Evolutionary conservation across 2,113 vertebrate species (phyloP).

Genomic region (Machaerirhynchus nigripectus): DNA sequence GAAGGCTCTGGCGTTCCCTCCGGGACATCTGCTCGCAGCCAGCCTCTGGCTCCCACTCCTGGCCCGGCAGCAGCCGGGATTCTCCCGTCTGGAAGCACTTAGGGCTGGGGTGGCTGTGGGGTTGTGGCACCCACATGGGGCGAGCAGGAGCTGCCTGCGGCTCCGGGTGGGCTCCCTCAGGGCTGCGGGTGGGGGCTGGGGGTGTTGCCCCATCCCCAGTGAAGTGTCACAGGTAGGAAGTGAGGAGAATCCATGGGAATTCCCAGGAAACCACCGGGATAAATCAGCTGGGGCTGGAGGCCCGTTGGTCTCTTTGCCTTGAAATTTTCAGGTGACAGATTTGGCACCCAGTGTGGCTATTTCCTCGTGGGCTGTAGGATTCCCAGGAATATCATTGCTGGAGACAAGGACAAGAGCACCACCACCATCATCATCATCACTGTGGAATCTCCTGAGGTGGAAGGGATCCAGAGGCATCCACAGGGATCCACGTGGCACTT

Average conservation of each 20-base stretch:
- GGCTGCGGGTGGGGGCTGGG: background rate
- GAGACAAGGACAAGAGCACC: background rate
- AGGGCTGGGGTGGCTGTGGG: background rate
- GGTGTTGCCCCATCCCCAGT: background rate
- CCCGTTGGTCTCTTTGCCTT: rapidly evolving
- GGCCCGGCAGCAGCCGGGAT: background rate
- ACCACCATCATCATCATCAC: background rate
- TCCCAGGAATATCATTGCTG: background rate
- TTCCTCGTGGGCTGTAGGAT: background rate
- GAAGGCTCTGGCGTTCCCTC: background rate
- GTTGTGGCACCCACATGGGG: background rate
- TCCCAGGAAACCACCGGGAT: rapidly evolving
- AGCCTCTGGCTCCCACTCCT: background rate
- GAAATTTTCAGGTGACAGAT: rapidly evolving
- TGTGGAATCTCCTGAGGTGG: background rate
- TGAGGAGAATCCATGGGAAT: rapidly evolving
- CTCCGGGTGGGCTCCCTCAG: rapidly evolving
- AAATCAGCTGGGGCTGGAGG: background rate
- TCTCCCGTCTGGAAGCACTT: conserved; percentile 4
- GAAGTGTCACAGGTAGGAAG: background rate
- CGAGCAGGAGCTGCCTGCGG: background rate
- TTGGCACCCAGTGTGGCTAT: rapidly evolving
- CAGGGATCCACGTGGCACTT: background rate
- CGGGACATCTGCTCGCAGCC: background rate
- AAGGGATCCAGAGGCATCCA: background rate